Conservation (phyloP, 2,113 vertebrate genomes). For the Donacobius atricapilla region DNA sequence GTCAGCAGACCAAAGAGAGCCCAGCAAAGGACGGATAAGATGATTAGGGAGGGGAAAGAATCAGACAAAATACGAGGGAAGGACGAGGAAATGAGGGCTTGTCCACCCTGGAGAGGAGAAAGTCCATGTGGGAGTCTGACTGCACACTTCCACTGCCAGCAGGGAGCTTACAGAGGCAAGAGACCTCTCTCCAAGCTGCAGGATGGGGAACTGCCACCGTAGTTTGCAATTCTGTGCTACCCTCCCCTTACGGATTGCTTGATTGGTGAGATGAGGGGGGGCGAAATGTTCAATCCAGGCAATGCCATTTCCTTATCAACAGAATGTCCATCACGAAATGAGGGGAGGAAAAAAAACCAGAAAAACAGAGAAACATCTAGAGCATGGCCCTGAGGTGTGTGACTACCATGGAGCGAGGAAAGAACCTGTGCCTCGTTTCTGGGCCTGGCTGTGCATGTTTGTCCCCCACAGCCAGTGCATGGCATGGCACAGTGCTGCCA, state of each 20-base stretch:
- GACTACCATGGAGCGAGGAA: neutral
- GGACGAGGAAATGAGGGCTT: neutral
- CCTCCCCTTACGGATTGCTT: neutral
- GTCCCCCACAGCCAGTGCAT: rapidly evolving
- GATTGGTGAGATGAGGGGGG: neutral
- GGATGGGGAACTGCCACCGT: neutral
- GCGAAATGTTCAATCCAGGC: neutral
- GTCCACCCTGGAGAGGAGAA: neutral
- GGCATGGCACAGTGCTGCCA: neutral
- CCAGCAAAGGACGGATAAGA: neutral
- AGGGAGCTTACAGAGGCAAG: neutral
- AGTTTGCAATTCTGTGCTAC: neutral
- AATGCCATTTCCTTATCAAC: neutral
- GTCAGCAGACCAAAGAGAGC: neutral
- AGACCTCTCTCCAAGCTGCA: neutral
- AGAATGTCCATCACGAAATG: neutral
- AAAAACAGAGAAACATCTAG: neutral
- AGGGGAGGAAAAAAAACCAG: too few relatives aligned
- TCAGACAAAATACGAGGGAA: neutral
- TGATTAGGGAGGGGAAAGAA: neutral
- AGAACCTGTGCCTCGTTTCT: neutral
- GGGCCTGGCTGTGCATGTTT: rapidly evolving
- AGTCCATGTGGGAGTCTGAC: neutral
- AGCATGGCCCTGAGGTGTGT: neutral
- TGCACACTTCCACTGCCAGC: neutral